Base-by-base conservation (phyloP, 2,113 vertebrate species). In the Paramisgurnus dabryanus region DNA sequence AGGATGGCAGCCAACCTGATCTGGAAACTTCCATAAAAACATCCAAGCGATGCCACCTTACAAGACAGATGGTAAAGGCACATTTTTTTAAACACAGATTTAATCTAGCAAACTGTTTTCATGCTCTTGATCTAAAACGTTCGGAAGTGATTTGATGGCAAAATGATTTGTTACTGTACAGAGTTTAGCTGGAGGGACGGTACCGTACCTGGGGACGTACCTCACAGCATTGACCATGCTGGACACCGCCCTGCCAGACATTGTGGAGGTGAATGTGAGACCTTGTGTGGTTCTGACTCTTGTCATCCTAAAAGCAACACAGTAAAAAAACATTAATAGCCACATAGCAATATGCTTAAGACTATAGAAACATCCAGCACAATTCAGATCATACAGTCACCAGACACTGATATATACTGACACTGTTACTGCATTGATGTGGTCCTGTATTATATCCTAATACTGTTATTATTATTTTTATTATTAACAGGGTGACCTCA, bases 131-230 rank as follows among this genome's bases (percentile, higher is more conserved):
- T 34, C 27, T 34, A 3, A 34, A 34, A 34, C 1, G 27, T 34
- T 34, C 3, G 3, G 27, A 2, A 34, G 3, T 34, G 27, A 34
- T 34, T 71, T 63, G 67, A 57, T 78, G 4, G 1, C 41, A 2
- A 0, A 41, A 18, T 68, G 11, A 6, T 47, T 67, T 76, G 61
- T 43, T 12, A n/a, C n/a, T n/a, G n/a, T n/a, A 45, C 90, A 94
- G 91, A 80, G 76, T 73, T 39, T 76, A n/a, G 76, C 84, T 70
- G 88, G 88, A 4, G 94, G 94, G 0, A 91, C 91, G 0, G 87
- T 97, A 13, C 96, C 96, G 0, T 97, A 97, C 85, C 91, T 97
- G 27, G 96, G 96, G 63, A 96, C 95, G 3, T 97, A 95, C 80
- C 91, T 97, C 85, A 96, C 95, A 0, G 93, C 94, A 41, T 93